Percentiles rank a stretch among this genome's conserved stretches.
Conservation (phyloP, 2,888 invertebrate genomes). For the Carcina quercana region DNA sequence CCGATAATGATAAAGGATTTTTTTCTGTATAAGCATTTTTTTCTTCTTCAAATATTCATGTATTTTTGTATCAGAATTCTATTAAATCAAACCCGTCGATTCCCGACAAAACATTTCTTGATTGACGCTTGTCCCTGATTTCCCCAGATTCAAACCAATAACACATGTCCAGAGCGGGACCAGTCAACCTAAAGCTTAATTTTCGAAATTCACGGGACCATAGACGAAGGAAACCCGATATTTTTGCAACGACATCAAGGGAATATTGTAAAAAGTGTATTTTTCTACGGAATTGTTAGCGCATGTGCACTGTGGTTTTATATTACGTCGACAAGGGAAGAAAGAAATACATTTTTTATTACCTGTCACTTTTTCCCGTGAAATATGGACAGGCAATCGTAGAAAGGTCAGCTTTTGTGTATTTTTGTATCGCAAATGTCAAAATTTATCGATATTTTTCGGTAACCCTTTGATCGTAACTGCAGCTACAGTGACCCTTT, state of each 20-base stretch:
- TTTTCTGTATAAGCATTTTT: too few relatives aligned
- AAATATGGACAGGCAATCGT: constrained; percentile 50
- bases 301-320: constrained; percentile 60
- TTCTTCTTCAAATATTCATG: too few relatives aligned
- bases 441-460: constrained; percentile 44
- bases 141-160: too few relatives aligned
- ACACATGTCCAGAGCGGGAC: constrained; percentile 54
- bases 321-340: constrained; percentile 38
- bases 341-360: constrained; percentile 39
- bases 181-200: constrained; percentile 41
- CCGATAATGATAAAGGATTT: too few relatives aligned
- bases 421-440: constrained; percentile 26
- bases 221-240: constrained; percentile 50
- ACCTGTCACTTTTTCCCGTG: constrained; percentile 40
- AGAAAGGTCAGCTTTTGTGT: constrained; percentile 57
- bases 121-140: too few relatives aligned
- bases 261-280: constrained; percentile 59
- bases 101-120: too few relatives aligned
- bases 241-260: constrained; percentile 58
- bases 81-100: too few relatives aligned
- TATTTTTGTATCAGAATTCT: too few relatives aligned
- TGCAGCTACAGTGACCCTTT: constrained; percentile 30
- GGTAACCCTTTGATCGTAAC: constrained; percentile 36
- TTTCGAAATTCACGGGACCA: constrained; percentile 27
- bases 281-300: constrained; percentile 54